phyloP scores from a whole-genome alignment of 2,113 vertebrate species.

The Hiodon alosoides region DNA sequence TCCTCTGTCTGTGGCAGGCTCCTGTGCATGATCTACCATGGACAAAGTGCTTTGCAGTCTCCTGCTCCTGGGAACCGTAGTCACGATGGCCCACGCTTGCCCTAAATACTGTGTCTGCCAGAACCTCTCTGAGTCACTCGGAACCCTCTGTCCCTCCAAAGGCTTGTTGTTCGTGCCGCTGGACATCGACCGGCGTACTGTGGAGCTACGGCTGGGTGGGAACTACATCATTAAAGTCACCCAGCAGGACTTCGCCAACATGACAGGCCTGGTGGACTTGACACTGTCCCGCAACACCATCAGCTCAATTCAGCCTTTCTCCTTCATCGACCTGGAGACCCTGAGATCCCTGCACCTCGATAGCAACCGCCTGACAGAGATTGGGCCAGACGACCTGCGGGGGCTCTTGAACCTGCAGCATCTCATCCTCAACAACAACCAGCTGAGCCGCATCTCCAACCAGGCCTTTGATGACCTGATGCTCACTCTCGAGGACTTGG shows the following conservation, averaged over 20 bases:
- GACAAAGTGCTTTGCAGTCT: conserved; percentile 89
- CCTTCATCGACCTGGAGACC: conserved; percentile 90
- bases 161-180: conserved; percentile 89
- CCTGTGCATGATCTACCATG: conserved; percentile 80
- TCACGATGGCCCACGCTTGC: conserved; percentile 80
- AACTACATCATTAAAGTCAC: conserved; percentile 94
- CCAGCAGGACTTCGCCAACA: conserved; percentile 92
- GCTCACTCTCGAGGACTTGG: conserved; percentile 86
- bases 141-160: conserved; percentile 92
- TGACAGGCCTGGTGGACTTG: conserved; percentile 93
- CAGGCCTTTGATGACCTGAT: conserved; percentile 84
- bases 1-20: conserved; percentile 58
- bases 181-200: conserved; percentile 90
- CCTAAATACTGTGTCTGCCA: conserved; percentile 98
- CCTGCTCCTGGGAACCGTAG: conserved; percentile 85
- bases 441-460: conserved; percentile 75
- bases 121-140: conserved; percentile 96
- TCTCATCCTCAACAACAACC: conserved; percentile 96
- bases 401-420: conserved; percentile 93
- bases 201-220: conserved; percentile 89
- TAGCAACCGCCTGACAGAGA: conserved; percentile 83
- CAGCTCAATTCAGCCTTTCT: conserved; percentile 87
- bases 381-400: conserved; percentile 82
- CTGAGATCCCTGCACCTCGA: conserved; percentile 90
- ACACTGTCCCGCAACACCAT: conserved; percentile 95